phyloP scores from a whole-genome alignment of 2,113 vertebrate genomes.

The Takifugu bimaculatus region DNA sequence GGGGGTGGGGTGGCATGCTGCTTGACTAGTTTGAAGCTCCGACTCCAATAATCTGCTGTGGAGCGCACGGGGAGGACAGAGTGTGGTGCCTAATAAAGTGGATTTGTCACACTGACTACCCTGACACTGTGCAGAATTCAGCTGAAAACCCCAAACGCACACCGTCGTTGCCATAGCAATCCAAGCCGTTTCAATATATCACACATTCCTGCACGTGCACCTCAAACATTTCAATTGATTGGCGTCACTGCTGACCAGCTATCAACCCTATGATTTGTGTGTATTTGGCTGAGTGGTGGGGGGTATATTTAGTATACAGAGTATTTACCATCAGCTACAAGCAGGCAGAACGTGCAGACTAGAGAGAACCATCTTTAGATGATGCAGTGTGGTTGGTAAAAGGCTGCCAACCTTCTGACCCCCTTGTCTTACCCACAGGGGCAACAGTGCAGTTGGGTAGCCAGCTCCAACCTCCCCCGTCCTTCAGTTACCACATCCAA shows the following conservation, averaged over 20 bases:
- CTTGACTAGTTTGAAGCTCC: constrained; percentile 25
- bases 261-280: too few species aligned
- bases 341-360: too few species aligned
- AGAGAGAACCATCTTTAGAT: too few species aligned
- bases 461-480: constrained; percentile 43
- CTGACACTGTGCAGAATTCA: neutral
- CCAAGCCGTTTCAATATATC: too few species aligned
- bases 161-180: too few species aligned
- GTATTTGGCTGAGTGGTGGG: too few species aligned
- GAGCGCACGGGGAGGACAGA: constrained; percentile 4
- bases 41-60: constrained; percentile 17
- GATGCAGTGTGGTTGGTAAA: constrained; percentile 29
- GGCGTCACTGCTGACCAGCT: too few species aligned
- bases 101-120: constrained; percentile 8
- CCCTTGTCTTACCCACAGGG: constrained; percentile 60
- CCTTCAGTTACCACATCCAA: constrained; percentile 17
- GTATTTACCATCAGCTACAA: too few species aligned
- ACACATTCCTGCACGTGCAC: too few species aligned
- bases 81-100: constrained; percentile 16
- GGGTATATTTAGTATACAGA: too few species aligned
- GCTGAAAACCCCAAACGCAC: too few species aligned
- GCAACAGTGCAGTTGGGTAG: constrained; percentile 40
- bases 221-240: too few species aligned
- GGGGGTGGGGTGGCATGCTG: neutral
- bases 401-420: constrained; percentile 47